A percentile compares a stretch with the other conserved stretches of the same genome.
These are phyloP conservation scores for Tragelaphus strepsiceros DNA, from an alignment of 2,113 vertebrate species.

Conservation along the genomic window DNA sequence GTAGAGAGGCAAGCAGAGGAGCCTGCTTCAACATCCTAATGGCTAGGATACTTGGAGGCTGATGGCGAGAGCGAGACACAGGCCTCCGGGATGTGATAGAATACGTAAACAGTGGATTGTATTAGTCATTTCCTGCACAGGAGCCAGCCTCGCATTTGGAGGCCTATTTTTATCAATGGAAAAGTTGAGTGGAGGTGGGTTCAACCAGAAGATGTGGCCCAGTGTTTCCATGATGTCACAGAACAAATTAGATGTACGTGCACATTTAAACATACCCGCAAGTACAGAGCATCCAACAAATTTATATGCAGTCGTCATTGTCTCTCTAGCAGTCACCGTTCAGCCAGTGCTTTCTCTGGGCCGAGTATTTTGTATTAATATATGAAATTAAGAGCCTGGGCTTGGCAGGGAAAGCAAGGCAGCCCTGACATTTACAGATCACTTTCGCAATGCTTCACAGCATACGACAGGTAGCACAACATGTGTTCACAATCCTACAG, in stretches of 20 bases:
- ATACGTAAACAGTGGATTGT: not conserved
- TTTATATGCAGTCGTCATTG: not conserved
- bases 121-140: not conserved
- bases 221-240: not conserved
- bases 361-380: not conserved
- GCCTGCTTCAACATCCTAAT: rapidly evolving
- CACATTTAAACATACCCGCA: not conserved
- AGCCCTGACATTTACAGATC: not conserved
- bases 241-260: not conserved
- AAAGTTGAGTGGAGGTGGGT: not conserved
- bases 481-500: not conserved
- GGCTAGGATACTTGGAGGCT: not conserved
- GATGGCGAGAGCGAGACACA: not conserved
- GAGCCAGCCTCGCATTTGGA: not conserved
- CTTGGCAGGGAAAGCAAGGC: not conserved
- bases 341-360: not conserved
- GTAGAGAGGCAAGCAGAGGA: not conserved
- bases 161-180: constrained; percentile 30
- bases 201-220: not conserved
- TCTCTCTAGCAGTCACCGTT: not conserved
- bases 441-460: not conserved
- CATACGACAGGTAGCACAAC: not conserved
- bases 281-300: not conserved
- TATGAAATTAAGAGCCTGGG: not conserved
- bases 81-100: not conserved